Evolutionary conservation across 2,113 vertebrate genomes (phyloP), one percentile per base, ranked within the genome.

Genomic region (Chaetodon auriga): DNA sequence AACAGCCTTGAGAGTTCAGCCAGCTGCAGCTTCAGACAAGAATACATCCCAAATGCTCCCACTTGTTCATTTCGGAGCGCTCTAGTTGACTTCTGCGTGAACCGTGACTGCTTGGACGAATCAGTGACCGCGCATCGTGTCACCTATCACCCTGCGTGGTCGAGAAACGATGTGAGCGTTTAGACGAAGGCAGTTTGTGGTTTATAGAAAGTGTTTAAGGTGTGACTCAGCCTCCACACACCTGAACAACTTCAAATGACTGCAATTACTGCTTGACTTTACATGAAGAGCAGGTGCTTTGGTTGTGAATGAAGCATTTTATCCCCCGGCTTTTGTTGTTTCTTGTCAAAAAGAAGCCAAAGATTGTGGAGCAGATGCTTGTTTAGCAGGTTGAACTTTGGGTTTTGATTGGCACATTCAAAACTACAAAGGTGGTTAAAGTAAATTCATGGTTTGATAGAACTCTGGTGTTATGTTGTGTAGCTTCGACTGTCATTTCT

Each of bases 211-310:
- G 73, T 46, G 25, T 23, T 23, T 16, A 55, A 74, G 19, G 21
- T 1, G 30, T 80, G 63, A 90, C 72, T 92, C 85, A 83, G 12
- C 75, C 38, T 78, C 73, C 30, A 48, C n/a, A 57, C 80, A 88
- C 86, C 83, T 83, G 68, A 63, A 78, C 23, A 54, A 36, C 75
- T 38, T 78, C 3, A 80, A 82, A 75, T 82, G 13, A 72, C 45
- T 30, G 75, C 72, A 77, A 77, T 80, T 77, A 58, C 45, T 2
- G 7, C 80, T 62, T 41, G 36, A 48, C 68, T 81, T 62, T 54
- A 55, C 36, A 53, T 10, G 19, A 65, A 54, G 30, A 36, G 54
- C 18, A 53, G 49, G 55, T 49, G 60, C 51, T 71, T 60, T 35
- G 81, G 11, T 48, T 46, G 60, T 53, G 46, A 53, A 51, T n/a